Evolutionary conservation across 2,888 invertebrate genomes (phyloP), one percentile per base, ranked within the genome.

Genomic region (Euzophera pinguis): DNA sequence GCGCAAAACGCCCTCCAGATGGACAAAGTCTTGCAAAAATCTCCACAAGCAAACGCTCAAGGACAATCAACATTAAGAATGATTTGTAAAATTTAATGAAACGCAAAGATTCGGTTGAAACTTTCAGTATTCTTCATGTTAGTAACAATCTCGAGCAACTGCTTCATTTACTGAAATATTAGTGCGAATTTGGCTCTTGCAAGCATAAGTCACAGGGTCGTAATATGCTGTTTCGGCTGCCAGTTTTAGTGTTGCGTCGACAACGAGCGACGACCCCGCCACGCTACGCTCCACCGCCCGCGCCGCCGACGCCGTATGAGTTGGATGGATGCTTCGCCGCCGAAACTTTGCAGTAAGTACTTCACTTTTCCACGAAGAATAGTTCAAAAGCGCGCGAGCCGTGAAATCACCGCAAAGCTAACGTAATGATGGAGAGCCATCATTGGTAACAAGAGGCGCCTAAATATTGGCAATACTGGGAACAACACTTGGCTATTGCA

Each of bases 361-460:
- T 88, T 86, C 84, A 84, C 86, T 87, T 86, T 86, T 84, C 84
- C 79, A 84, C 81, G 78, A 86, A 82, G 79, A 84, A 82, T 79
- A 75, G 78, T 74, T 74, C 76, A 74, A 72, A 77, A 73, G 73
- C 71, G 75, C 82, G 75, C 75, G 65, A 78, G 71, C 85, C 89
- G 84, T 88, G 86, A 87, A 89, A 89, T 90, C 81, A 79, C 79
- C 75, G 81, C 81, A 79, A 83, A 81, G 77, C 78, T 84, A 82
- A 86, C 80, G 83, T 81, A 85, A 84, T 67, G 59, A 60, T 64
- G 62, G 61, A 69, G 69, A 60, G 61, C 66, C 66, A 59, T 67
- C 65, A 61, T 58, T 45, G 32, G 32, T 34, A 45, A 3, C 13
- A 45, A 16, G 32, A 45, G 32, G 32, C 32, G 45, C 29, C 12